Conservation (phyloP, 1,140 invertebrate genomes). For the Nomia melanderi region DNA sequence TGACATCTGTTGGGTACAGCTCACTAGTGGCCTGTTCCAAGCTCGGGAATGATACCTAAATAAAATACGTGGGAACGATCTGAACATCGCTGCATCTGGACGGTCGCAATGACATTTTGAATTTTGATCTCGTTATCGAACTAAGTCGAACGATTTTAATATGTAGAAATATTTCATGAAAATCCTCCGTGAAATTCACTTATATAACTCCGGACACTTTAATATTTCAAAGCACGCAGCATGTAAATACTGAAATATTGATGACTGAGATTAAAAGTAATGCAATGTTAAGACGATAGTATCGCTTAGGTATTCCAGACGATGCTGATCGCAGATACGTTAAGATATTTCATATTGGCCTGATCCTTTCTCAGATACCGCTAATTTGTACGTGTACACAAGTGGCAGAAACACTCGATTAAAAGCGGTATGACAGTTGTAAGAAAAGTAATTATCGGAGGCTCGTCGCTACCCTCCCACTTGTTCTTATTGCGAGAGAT, state of each 20-base stretch:
- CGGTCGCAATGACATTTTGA: neutral
- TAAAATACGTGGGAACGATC: neutral
- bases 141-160: neutral
- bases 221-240: too few relatives aligned
- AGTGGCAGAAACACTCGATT: neutral
- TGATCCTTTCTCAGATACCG: neutral
- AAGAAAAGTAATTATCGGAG: neutral
- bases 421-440: neutral
- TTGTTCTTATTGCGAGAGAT: neutral
- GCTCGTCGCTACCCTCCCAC: neutral
- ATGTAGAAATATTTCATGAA: too few relatives aligned
- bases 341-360: neutral
- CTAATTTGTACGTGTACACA: neutral
- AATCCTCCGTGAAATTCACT: too few relatives aligned
- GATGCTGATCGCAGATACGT: neutral
- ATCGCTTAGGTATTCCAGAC: too few relatives aligned
- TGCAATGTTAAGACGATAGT: too few relatives aligned
- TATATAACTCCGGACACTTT: too few relatives aligned
- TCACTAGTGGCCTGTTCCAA: slow-evolving; percentile 21
- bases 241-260: too few relatives aligned
- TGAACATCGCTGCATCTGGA: slow-evolving; percentile 6
- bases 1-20: slow-evolving; percentile 27
- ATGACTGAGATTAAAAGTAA: neutral
- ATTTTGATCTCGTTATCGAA: neutral
- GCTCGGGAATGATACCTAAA: slow-evolving; percentile 18